Base-by-base conservation (phyloP, 2,113 vertebrate genomes). In the Callorhinus ursinus region DNA sequence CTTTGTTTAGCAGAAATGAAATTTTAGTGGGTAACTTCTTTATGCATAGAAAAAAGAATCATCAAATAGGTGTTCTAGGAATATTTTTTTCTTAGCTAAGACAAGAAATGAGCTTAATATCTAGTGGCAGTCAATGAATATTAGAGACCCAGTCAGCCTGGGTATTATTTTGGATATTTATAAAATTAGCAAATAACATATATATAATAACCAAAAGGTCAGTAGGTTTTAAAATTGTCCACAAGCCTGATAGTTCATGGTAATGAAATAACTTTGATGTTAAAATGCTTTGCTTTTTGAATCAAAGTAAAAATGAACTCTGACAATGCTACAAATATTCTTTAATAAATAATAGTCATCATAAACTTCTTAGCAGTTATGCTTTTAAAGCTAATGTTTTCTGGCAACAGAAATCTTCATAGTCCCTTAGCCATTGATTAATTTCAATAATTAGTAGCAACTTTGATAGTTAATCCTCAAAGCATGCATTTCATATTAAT, bases 401-500 rank as follows among this genome's bases (percentile, higher is more conserved):
- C 59, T 93, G 28, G 15, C 90, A 95, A 69, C 19, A 92, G 39
- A 88, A 96, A 53, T 95, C 21, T 83, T 87, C 9, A 80, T 81
- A 95, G 51, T 90, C 39, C 84, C 85, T 92, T 94, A 95, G 55
- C 14, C 67, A 86, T 74, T 97, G 76, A 91, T 86, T 97, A 92
- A 95, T 90, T 97, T 96, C 71, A 97, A 94, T 94, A 95, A 96
- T 85, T 72, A 92, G 39, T 65, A 81, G 36, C 4, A 51, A 90
- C 57, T 86, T 94, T 91, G 63, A 77, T 77, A 92, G 74, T 83
- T 92, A 96, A 92, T 95, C 55, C 72, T 98, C 61, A 95, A 96
- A 96, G 63, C 42, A 92, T 87, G n/a, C 24, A 74, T 93, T 93
- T 97, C 26, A 88, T 95, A 87, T 89, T 93, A 96, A 95, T 84